A percentile compares a stretch with the other conserved stretches of the same genome.
Evolutionary conservation across 2,113 vertebrate genomes (phyloP).

Genomic region (Heterotis niloticus): DNA sequence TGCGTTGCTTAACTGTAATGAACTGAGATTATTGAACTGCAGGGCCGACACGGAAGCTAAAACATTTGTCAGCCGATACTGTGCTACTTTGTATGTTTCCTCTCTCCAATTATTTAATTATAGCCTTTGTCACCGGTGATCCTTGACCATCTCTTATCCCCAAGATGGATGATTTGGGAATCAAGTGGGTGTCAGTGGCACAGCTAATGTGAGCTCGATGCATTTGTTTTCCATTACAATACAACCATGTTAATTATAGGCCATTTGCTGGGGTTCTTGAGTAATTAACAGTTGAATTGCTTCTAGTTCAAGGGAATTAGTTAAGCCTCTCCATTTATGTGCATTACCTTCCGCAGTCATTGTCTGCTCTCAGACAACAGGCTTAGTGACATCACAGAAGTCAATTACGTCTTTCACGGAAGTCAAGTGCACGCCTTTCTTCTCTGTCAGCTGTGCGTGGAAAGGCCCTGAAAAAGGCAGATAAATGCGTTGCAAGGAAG

Average conservation of each 20-base stretch:
- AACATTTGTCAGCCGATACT: too few relatives aligned
- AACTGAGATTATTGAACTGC: too few relatives aligned
- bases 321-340: slow-evolving; percentile 51
- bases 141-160: slow-evolving; percentile 34
- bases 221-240: slow-evolving; percentile 44
- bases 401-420: slow-evolving; percentile 59
- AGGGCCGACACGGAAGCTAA: too few relatives aligned
- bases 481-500: slow-evolving; percentile 43
- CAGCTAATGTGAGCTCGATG: slow-evolving; percentile 34
- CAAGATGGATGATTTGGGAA: slow-evolving; percentile 26
- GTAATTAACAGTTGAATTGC: slow-evolving; percentile 69
- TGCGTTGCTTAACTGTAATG: too few relatives aligned
- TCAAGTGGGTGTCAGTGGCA: slow-evolving; percentile 38
- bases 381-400: slow-evolving; percentile 60
- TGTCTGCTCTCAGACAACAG: slow-evolving; percentile 33
- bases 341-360: slow-evolving; percentile 51
- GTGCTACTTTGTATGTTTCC: too few relatives aligned
- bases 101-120: slow-evolving; percentile 28
- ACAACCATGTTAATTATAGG: slow-evolving; percentile 52
- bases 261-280: slow-evolving; percentile 55
- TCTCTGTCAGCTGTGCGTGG: slow-evolving; percentile 40
- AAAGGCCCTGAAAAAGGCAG: slow-evolving; percentile 43
- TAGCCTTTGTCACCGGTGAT: slow-evolving; percentile 23
- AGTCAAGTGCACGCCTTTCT: slow-evolving; percentile 53
- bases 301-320: slow-evolving; percentile 61